Evolutionary conservation across 2,113 vertebrate species (phyloP), one percentile per base, ranked within the genome.

Genomic region (Tyto alba): DNA sequence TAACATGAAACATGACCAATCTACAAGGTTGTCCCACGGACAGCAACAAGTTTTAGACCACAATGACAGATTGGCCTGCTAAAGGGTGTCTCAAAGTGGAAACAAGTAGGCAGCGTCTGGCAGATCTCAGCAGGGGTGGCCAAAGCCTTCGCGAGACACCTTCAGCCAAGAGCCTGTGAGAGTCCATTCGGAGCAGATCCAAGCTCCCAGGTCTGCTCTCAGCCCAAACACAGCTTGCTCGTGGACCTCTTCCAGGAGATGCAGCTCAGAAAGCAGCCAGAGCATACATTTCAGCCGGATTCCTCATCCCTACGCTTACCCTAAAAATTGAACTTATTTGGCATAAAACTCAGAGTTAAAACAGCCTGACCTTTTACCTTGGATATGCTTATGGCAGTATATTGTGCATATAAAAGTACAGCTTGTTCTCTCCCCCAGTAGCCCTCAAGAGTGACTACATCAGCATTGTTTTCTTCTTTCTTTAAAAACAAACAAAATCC

Each of bases 231-330:
- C 4, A 76, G 10, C 8, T 82, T 87, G 17, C 29, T 50, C 45
- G 41, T 25, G 1, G 0, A 60, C 11, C 5, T 60, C 40, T 60
- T 77, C 50, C 47, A 62, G 10, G 6, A 25, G 19, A 45, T 29
- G 29, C 30, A 81, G n/a, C 50, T 87, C 10, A 2, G 59, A 41
- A 66, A 22, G 43, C 23, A 82, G 32, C 23, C 23, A 76, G 67
- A 47, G 21, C 29, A 80, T 10, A 15, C 34, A 11, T 41, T 69
- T 66, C 32, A 69, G 57, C 8, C 2, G 1, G 22, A 29, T 38
- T 10, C 7, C 19, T 71, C 43, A 36, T 16, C 3, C 45, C 73
- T 60, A 19, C 0, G 0, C 16, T 72, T 87, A 7, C n/a, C 12
- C 52, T 75, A 76, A 77, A 84, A 84, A 67, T 15, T 72, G 15